A percentile compares a stretch with the other conserved stretches of the same genome.
phyloP scores from a whole-genome alignment of 2,797 vertebrate species.

The Serranus cabrilla region DNA sequence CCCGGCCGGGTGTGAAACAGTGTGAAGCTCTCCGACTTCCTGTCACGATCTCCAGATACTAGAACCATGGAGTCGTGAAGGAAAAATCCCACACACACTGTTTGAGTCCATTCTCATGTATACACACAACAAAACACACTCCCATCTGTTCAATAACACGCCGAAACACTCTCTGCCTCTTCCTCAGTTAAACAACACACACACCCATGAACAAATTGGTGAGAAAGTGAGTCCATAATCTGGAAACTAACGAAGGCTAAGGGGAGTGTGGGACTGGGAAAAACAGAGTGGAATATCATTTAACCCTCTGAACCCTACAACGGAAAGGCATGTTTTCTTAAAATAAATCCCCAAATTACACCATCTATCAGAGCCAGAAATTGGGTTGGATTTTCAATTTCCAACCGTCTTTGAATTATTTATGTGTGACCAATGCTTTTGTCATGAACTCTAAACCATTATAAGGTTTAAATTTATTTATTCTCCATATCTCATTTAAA shows the following conservation, averaged over 20 bases:
- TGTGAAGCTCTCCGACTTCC: constrained; percentile 50
- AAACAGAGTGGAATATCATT: background rate
- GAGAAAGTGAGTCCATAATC: background rate
- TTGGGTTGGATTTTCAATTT: no score
- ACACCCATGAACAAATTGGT: background rate
- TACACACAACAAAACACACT: constrained; percentile 23
- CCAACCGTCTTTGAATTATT: no score
- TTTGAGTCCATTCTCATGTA: constrained; percentile 12
- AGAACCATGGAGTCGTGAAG: constrained; percentile 29
- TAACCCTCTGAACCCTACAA: no score
- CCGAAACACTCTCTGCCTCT: background rate
- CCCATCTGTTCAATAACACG: constrained; percentile 10
- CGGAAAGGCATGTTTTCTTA: no score
- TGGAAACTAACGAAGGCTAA: background rate
- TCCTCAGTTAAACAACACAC: background rate
- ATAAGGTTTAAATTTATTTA: no score
- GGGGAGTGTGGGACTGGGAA: background rate
- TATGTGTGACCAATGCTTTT: no score
- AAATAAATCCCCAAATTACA: no score
- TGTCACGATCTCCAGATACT: constrained; percentile 60
- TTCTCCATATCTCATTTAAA: no score
- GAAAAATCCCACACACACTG: constrained; percentile 36
- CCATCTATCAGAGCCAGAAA: no score
- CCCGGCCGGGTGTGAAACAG: constrained; percentile 54
- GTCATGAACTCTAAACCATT: no score